Percentiles rank a stretch among this genome's conserved stretches.
These are phyloP conservation scores for Ophion costatus DNA, from an alignment of 2,888 invertebrate species.

Conservation along the genomic window DNA sequence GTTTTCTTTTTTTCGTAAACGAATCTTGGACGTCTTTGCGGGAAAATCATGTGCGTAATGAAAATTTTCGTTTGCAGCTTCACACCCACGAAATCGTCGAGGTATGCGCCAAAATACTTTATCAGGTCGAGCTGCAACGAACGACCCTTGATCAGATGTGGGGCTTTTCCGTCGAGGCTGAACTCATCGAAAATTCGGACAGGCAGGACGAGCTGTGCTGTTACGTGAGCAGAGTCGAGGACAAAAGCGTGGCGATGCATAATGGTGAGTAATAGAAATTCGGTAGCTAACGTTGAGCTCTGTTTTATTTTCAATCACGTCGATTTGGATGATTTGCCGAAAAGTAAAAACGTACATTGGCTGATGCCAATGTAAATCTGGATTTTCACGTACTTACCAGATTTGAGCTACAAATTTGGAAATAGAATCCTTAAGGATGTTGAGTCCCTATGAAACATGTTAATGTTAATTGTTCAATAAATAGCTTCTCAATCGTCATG, in stretches of 20 bases:
- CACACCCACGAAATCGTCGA: conserved; percentile 97
- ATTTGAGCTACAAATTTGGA: too few species aligned
- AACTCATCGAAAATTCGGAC: conserved; percentile 97
- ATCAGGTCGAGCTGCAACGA: conserved; percentile 97
- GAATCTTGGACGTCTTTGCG: background rate
- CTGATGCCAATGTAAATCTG: too few species aligned
- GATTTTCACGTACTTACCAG: too few species aligned
- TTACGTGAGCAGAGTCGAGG: conserved; percentile 97
- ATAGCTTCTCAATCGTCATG: too few species aligned
- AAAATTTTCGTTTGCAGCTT: conserved; percentile 85
- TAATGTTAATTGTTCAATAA: too few species aligned
- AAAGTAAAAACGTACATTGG: background rate
- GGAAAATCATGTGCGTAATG: background rate
- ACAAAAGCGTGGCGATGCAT: conserved; percentile 97
- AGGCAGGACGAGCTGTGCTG: conserved; percentile 98
- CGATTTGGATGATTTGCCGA: background rate
- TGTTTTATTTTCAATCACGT: background rate
- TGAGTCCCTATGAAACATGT: too few species aligned
- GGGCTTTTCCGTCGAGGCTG: conserved; percentile 99
- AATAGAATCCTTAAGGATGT: too few species aligned
- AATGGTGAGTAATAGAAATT: conserved; percentile 89
- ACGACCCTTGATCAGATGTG: conserved; percentile 97
- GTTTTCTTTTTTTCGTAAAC: background rate
- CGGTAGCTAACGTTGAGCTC: background rate
- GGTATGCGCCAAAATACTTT: conserved; percentile 97